Conservation (phyloP, 2,888 invertebrate species). For the Metellina segmentata region DNA sequence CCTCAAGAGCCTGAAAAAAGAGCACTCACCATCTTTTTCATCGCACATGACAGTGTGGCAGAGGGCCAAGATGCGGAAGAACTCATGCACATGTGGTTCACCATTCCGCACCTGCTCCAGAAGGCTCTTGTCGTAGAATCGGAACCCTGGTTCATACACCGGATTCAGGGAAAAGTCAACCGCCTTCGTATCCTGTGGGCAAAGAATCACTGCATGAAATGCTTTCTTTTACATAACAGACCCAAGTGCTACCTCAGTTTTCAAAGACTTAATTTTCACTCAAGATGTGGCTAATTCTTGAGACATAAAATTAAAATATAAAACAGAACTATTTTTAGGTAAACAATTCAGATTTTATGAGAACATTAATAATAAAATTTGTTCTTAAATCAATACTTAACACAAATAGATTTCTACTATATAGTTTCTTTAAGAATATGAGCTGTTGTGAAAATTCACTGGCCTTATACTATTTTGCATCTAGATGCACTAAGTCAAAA, state of each 20-base stretch:
- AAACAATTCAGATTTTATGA: too few species aligned
- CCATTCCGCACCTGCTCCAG: slow-evolving; percentile 89
- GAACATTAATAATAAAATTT: too few species aligned
- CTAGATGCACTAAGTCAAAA: background rate
- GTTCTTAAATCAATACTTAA: too few species aligned
- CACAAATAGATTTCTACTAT: too few species aligned
- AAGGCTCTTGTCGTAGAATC: slow-evolving; percentile 94
- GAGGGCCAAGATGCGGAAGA: slow-evolving; percentile 94
- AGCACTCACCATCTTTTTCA: slow-evolving; percentile 86
- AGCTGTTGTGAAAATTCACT: background rate
- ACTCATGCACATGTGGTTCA: slow-evolving; percentile 89
- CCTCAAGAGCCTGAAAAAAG: too few species aligned
- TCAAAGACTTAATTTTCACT: too few species aligned
- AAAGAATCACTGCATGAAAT: background rate
- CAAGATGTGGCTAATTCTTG: too few species aligned
- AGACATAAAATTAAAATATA: too few species aligned
- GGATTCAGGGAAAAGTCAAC: slow-evolving; percentile 96
- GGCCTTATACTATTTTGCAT: background rate
- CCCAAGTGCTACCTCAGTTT: too few species aligned
- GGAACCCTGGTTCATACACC: slow-evolving; percentile 94
- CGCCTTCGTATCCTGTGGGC: slow-evolving; percentile 86
- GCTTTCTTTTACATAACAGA: too few species aligned
- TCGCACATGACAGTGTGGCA: slow-evolving; percentile 99
- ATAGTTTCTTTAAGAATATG: too few species aligned
- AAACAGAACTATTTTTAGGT: too few species aligned